These are phyloP conservation scores for Gallinago undulata DNA, from an alignment of 2,113 vertebrate species.

Conservation along the genomic window DNA sequence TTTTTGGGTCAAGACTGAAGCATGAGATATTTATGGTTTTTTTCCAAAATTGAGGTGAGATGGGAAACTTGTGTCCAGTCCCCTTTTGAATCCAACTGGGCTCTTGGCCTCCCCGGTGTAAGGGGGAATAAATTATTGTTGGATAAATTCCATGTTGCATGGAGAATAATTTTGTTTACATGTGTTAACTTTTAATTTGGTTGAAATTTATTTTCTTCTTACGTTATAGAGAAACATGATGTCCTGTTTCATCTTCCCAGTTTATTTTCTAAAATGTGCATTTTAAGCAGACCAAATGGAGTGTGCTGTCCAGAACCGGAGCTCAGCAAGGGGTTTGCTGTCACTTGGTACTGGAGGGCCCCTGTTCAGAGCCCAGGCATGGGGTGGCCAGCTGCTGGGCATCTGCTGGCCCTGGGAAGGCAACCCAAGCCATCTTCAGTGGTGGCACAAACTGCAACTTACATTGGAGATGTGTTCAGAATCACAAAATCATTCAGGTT, in stretches of 20 bases:
- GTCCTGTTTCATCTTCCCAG: background rate
- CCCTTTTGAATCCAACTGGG: background rate
- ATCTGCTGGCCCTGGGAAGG: background rate
- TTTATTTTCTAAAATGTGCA: background rate
- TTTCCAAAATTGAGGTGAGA: background rate
- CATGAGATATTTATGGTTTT: background rate
- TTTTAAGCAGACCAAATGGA: background rate
- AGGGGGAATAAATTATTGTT: background rate
- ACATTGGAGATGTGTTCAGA: background rate
- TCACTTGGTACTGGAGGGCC: rapidly evolving
- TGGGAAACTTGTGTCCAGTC: background rate
- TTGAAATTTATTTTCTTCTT: background rate
- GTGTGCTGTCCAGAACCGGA: rapidly evolving
- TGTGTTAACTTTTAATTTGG: background rate
- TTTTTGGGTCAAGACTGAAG: background rate
- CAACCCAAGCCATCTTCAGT: background rate
- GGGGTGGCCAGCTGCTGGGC: background rate
- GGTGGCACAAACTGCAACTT: background rate
- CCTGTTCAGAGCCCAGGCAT: background rate
- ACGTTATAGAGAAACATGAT: background rate
- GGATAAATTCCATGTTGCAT: background rate
- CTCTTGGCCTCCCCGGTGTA: background rate
- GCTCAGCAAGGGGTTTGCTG: background rate
- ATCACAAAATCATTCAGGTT: too few species aligned
- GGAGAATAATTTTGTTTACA: background rate